phyloP scores from a whole-genome alignment of 2,113 vertebrate genomes.

The Ochotona princeps region DNA sequence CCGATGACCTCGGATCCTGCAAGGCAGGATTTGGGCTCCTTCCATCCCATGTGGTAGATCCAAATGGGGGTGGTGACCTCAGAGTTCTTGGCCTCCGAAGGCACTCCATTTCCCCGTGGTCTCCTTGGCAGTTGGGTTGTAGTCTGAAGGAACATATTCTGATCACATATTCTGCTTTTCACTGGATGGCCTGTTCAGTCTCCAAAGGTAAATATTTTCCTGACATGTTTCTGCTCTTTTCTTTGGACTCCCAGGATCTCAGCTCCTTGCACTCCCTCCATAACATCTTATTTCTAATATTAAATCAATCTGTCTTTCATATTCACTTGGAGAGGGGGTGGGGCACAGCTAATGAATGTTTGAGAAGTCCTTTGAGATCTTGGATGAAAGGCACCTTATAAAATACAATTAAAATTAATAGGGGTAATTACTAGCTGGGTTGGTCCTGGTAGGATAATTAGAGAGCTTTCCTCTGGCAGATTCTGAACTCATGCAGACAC shows the following conservation, averaged over 20 bases:
- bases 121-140: too few relatives aligned
- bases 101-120: too few relatives aligned
- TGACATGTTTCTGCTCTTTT: not conserved
- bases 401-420: conserved; percentile 81
- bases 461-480: conserved; percentile 63
- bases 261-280: not conserved
- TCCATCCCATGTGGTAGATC: too few relatives aligned
- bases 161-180: too few relatives aligned
- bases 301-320: conserved; percentile 65
- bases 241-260: conserved; percentile 33
- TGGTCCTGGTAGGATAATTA: conserved; percentile 72
- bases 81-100: too few relatives aligned
- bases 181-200: not conserved
- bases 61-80: too few relatives aligned
- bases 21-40: too few relatives aligned
- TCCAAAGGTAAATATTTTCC: not conserved
- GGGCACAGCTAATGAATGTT: conserved; percentile 71
- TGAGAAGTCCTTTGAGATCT: conserved; percentile 76
- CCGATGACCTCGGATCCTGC: too few relatives aligned
- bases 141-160: too few relatives aligned
- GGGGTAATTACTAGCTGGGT: conserved; percentile 66
- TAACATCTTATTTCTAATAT: conserved; percentile 37
- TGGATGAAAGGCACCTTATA: conserved; percentile 80
- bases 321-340: conserved; percentile 32
- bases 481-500: conserved; percentile 48